Base-by-base conservation (phyloP, 2,113 vertebrate species). In the Scomber scombrus region DNA sequence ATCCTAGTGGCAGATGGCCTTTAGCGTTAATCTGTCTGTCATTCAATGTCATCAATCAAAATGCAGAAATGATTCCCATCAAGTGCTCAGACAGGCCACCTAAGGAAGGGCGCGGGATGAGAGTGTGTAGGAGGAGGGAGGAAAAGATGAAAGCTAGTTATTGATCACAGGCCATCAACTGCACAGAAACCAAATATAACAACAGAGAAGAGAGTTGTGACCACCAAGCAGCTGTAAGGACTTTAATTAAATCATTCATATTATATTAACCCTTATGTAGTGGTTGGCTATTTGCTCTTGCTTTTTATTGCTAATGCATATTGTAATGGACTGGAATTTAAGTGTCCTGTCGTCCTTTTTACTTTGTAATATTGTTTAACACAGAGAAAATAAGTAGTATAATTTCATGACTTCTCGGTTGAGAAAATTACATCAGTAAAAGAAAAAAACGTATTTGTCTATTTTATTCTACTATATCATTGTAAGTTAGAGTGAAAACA, bases 41-140 rank as follows among this genome's bases (percentile, higher is more conserved):
- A 47, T 31, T 79, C 23, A 54, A 0, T 64, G 65, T 50, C 51
- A 62, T 75, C 61, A 49, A 56, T 89, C 69, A 71, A 68, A 67
- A 62, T 3, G 64, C 63, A 63, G 23, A 63, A 81, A 64, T 40
- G 2, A 64, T 52, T 87, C 21, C 58, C 60, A 23, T 82, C 64
- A 68, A 60, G 40, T 56, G 57, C 15, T 61, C 40, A 61, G 77
- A 58, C 34, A 56, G 14, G 16, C 31, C n/a, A 8, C 71, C 14
- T 0, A 29, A 18, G 54, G 54, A 15, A 31, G 11, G 2, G 49
- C 19, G 64, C 4, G 4, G 2, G 58, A 45, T 34, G n/a, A 57
- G 50, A 11, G 21, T 0, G 14, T 43, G 31, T 3, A 12, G 19
- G 54, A 14, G 3, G 15, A 29, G 5, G 23, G 60, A 75, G 54